These are phyloP conservation scores for Echinops telfairi DNA, from an alignment of 2,113 vertebrate genomes.

Conservation along the genomic window DNA sequence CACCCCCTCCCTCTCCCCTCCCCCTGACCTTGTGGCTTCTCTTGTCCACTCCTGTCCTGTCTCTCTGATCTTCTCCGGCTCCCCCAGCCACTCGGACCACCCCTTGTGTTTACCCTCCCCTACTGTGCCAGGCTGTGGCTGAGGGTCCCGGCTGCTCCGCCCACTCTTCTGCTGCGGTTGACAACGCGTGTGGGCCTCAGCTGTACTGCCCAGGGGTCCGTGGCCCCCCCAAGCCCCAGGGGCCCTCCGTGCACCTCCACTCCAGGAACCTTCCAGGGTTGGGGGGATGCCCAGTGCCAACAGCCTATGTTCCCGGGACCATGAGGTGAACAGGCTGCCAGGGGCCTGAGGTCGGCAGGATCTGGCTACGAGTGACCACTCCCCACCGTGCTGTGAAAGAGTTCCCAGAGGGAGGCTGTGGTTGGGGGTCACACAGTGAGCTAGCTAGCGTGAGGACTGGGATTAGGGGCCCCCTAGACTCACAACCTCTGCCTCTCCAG, in stretches of 20 bases:
- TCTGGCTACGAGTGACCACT: too few species aligned
- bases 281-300: neutral
- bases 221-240: constrained; percentile 50
- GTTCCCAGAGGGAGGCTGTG: neutral
- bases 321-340: neutral
- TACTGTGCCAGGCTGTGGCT: constrained; percentile 77
- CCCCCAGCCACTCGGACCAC: too few species aligned
- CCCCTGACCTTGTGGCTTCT: neutral
- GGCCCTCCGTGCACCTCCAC: constrained; percentile 11
- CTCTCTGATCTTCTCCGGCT: neutral
- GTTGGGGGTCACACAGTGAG: neutral
- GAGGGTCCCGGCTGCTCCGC: constrained; percentile 92
- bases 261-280: constrained; percentile 73
- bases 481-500: neutral
- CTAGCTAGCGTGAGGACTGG: neutral
- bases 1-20: constrained; percentile 1
- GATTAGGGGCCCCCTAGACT: neutral
- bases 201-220: constrained; percentile 76
- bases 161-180: constrained; percentile 97
- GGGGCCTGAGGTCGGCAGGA: neutral
- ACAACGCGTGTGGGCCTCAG: constrained; percentile 92
- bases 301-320: neutral
- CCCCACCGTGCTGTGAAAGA: neutral
- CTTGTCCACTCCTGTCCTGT: constrained; percentile 4
- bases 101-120: neutral